Evolutionary conservation across 2,797 vertebrate species (phyloP).

Genomic region (Iguana delicatissima): DNA sequence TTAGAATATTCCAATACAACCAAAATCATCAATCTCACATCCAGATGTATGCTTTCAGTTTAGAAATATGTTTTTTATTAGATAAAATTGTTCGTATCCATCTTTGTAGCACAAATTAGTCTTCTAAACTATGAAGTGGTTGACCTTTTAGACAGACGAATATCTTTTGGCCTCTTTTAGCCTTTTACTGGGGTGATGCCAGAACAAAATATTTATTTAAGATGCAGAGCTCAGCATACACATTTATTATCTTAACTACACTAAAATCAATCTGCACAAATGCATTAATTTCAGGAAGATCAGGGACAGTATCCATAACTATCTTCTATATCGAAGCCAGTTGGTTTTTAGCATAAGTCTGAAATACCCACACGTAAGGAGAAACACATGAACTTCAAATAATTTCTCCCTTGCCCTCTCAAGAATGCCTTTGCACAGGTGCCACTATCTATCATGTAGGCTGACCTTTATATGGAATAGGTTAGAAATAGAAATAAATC

Average conservation of each 20-base stretch:
- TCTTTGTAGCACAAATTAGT: conserved; percentile 53
- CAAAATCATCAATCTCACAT: conserved; percentile 51
- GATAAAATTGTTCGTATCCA: conserved; percentile 57
- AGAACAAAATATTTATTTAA: neutral
- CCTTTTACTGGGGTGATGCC: neutral
- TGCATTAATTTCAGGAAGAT: neutral
- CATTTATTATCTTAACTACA: neutral
- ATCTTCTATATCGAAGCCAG: neutral
- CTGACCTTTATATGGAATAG: neutral
- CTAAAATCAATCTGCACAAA: neutral
- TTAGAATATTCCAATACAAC: conserved; percentile 47
- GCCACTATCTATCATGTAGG: no score
- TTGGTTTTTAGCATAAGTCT: neutral
- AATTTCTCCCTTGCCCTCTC: neutral
- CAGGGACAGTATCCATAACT: neutral
- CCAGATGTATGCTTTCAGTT: conserved; percentile 68
- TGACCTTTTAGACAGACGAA: conserved; percentile 39
- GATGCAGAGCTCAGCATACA: neutral
- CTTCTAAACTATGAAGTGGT: conserved; percentile 41
- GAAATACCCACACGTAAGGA: neutral
- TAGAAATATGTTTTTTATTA: conserved; percentile 64
- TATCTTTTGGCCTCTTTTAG: conserved; percentile 7
- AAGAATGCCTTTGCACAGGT: neutral
- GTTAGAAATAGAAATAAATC: no score
- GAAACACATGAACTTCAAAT: neutral